Base-by-base conservation (phyloP, 2,797 vertebrate species). In the Rachycentron canadum region DNA sequence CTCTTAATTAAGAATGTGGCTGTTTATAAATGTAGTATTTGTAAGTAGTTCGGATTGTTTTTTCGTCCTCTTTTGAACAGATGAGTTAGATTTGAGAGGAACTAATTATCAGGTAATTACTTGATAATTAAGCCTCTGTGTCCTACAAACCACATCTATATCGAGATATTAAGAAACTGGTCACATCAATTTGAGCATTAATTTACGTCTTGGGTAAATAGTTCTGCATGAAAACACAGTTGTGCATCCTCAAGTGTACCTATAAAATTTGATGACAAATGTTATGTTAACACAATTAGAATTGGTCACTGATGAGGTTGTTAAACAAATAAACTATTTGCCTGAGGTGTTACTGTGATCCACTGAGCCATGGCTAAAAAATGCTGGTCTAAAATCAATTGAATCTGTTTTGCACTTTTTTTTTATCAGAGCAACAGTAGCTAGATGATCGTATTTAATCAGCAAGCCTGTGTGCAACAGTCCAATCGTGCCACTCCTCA, bases 401-500 rank as follows among this genome's bases (percentile, higher is more conserved):
- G 14, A 26, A 30, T 25, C 21, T 47, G 21, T 50, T 57, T 58
- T 19, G 2, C n/a, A 12, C 38, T 12, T 40, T 13, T 40, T 45
- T 45, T 45, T 21, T 47, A 21, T n/a, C n/a, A 21, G 43, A 9
- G 43, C 19, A 21, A 2, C 43, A 47, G 7, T 19, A 47, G 19
- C 8, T 21, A n/a, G 7, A 8, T 17, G 14, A 21, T 47, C 21
- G 19, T 2, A 21, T 71, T 62, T 65, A 64, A 78, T 73, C 49
- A 65, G 23, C 23, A 30, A 43, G 36, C 40, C 49, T 59, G 41
- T 25, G 47, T 40, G 32, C 25, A 43, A 16, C 49, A 47, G 34
- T 55, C 56, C 57, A n/a, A 61, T 81, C 34, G 23, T 30, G 25
- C 28, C 19, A 71, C 62, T 64, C 58, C 32, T 60, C 28, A 40